Evolutionary conservation across 1,140 invertebrate species (phyloP), one percentile per base, ranked within the genome.

Genomic region (Drosophila nasuta): DNA sequence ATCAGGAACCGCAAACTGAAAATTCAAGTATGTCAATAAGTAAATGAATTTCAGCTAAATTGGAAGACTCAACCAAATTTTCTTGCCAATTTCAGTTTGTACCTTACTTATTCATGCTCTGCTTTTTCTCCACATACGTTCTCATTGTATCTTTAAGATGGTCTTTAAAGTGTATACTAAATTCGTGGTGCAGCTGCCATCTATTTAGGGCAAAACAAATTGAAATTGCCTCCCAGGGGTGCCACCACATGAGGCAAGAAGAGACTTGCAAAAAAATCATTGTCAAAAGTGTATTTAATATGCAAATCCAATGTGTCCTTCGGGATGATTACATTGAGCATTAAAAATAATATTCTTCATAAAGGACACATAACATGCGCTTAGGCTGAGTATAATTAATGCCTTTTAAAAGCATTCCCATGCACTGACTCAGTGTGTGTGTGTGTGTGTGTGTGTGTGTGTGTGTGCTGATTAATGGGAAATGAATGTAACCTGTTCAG

Each of bases 41-140:
- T 87, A 82, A 87, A 86, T 86, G 68, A 86, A 86, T 87, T 86
- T 87, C 49, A 67, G 71, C 63, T 73, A 76, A 79, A 82, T 87
- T 74, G 60, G 60, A 77, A 64, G 45, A 35, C 13, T 52, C 10
- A 43, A 59, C 38, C 17, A 45, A 54, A 51, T 60, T 66, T 60
- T 25, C 25, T 43, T 49, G 35, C n/a, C 15, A 46, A 48, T 70
- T 60, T 66, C 46, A 43, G 45, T 30, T 52, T 66, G 62, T 28
- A 11, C 20, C 4, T 60, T 48, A 73, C 54, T 77, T 80, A 82
- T 82, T 82, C 75, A 82, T 51, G 7, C 17, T 49, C 5, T 10
- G 6, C 30, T 33, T 17, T 52, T 10, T 41, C 5, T 1, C 0
- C 28, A 15, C 49, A 75, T 78, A 71, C 48, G 69, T 7, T 20